Conservation (phyloP, 2,797 vertebrate species). For the Delichon dasypus region DNA sequence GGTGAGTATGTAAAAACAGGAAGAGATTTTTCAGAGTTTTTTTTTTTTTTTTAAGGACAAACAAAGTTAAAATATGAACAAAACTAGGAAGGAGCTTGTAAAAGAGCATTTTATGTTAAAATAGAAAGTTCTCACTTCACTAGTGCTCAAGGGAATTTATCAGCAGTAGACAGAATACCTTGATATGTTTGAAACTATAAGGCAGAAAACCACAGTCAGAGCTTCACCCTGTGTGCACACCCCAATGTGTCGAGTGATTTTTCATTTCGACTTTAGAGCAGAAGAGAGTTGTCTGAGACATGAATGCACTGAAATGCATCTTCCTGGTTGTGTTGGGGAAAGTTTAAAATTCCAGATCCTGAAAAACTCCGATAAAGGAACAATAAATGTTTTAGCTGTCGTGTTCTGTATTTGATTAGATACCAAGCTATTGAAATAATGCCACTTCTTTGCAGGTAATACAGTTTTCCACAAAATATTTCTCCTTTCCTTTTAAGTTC, state of each 20-base stretch:
- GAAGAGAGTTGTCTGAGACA: neutral
- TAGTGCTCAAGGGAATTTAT: neutral
- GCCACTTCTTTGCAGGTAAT: neutral
- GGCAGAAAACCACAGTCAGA: neutral
- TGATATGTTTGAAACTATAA: neutral
- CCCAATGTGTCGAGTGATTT: neutral
- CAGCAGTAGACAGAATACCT: neutral
- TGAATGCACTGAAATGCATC: neutral
- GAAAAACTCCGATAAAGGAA: neutral
- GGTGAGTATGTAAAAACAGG: neutral
- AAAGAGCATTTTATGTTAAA: neutral
- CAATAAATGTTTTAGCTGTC: neutral
- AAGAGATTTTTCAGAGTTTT: neutral
- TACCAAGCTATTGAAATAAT: neutral
- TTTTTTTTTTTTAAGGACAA: neutral
- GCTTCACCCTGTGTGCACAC: neutral
- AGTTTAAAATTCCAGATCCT: neutral
- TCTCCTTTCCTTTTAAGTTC: slow-evolving; percentile 6
- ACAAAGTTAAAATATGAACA: neutral
- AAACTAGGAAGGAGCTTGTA: neutral
- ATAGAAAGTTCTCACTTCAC: neutral
- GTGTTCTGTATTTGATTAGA: neutral
- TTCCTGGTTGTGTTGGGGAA: neutral
- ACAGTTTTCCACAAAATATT: neutral
- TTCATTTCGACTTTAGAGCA: neutral